These are phyloP conservation scores for Turritopsis rubra DNA, from an alignment of 30 jellyfish, hydroid and myxozoan genomes.

Conservation along the genomic window DNA sequence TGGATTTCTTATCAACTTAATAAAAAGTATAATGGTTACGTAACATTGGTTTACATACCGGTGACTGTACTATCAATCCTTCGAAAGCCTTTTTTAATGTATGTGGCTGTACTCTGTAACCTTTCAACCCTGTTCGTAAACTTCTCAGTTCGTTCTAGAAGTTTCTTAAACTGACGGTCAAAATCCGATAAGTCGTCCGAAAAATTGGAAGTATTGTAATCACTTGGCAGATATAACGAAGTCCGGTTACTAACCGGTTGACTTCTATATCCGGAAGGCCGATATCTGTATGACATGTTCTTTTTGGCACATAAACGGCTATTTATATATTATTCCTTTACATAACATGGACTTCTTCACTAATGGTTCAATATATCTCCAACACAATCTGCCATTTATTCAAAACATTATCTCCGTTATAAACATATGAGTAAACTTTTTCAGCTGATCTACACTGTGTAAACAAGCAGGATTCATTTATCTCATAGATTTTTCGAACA, in stretches of 20 bases:
- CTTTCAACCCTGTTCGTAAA: constrained; percentile 33
- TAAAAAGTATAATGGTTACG: background rate
- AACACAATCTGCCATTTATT: background rate
- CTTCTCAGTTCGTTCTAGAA: constrained; percentile 30
- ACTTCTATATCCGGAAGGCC: constrained; percentile 34
- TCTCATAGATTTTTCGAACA: background rate
- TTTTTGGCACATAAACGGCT: background rate
- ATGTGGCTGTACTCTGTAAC: constrained; percentile 21
- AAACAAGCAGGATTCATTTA: background rate
- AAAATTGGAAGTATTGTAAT: constrained; percentile 27
- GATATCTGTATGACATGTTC: constrained; percentile 22
- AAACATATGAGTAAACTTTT: no score
- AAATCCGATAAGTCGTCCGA: constrained; percentile 26
- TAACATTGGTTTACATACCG: constrained; percentile 13
- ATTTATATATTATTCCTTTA: no score
- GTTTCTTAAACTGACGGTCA: constrained; percentile 32
- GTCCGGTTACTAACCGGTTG: constrained; percentile 32
- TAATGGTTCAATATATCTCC: no score
- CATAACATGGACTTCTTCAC: background rate
- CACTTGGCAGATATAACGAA: constrained; percentile 14
- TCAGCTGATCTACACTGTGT: background rate
- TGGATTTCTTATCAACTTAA: background rate
- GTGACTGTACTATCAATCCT: constrained; percentile 30
- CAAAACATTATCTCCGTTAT: background rate
- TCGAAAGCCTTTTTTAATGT: constrained; percentile 30